Evolutionary conservation across 2,888 invertebrate genomes (phyloP), one percentile per base, ranked within the genome.

Genomic region (Linyphia triangularis): DNA sequence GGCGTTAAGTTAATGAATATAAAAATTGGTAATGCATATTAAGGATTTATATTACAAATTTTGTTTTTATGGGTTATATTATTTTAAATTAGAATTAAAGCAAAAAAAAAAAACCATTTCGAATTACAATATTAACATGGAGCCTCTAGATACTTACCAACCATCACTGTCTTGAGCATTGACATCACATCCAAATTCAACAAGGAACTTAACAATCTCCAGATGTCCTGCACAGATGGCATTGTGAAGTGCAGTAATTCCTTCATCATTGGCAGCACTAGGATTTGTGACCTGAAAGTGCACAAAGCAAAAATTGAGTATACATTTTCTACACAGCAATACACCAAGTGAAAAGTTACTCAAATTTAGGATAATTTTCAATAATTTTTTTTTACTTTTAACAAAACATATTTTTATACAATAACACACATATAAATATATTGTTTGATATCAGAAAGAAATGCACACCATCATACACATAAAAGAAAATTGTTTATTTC

Each of bases 221-320:
- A 98, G 95, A 94, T 99, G 99, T 19, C 99, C 99, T 1, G 99
- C 99, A 93, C 99, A 99, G 92, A 99, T 99, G 91, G 99, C 99
- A 93, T 99, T 99, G 94, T 99, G 99, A 88, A 99, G 95, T 61
- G 99, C 99, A 0, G 99, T 99, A 92, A 99, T 99, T 83, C 99
- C 99, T 93, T 99, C 99, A 93, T 99, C 99, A 93, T 99, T 99
- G 84, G 99, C 97, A 81, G 97, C 97, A 93, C 98, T 99, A 33
- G 99, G 98, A 94, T 99, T 97, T 91, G 97, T 95, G 90, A 98
- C 96, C 95, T 98, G 90, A n/a, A 30, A 33, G 2, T 10, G n/a
- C 1, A 51, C 13, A 16, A 51, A n/a, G 0, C 13, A 1, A n/a
- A 13, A n/a, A 0, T 16, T 51, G 13, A 24, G 16, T 63, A 26